These are phyloP conservation scores for Eupithecia exiguata DNA, from an alignment of 2,888 invertebrate species.

Conservation along the genomic window DNA sequence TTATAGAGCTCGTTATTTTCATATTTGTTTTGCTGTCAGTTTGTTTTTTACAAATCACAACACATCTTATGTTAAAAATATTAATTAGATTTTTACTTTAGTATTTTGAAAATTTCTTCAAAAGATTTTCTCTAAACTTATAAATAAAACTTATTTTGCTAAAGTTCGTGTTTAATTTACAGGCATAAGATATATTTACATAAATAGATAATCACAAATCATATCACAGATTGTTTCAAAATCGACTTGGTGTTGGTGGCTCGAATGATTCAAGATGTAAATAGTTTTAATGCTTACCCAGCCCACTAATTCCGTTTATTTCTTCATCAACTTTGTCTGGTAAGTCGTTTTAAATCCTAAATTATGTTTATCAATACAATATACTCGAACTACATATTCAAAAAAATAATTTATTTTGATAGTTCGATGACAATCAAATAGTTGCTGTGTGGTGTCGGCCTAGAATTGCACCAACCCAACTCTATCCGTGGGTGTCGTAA, in stretches of 20 bases:
- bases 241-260: conserved; percentile 19
- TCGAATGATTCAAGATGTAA: conserved; percentile 21
- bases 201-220: conserved; percentile 40
- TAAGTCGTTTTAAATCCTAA: too few relatives aligned
- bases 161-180: conserved; percentile 4
- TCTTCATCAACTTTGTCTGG: too few relatives aligned
- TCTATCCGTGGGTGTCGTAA: too few relatives aligned
- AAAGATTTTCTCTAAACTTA: not conserved
- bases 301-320: not conserved
- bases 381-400: too few relatives aligned
- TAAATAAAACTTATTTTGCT: not conserved
- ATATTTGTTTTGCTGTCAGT: not conserved
- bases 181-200: conserved; percentile 37
- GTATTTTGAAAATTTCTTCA: conserved; percentile 16
- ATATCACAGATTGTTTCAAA: conserved; percentile 30
- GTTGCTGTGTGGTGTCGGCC: too few relatives aligned
- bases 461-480: too few relatives aligned
- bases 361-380: too few relatives aligned
- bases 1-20: not conserved
- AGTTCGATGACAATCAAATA: too few relatives aligned
- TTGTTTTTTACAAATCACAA: not conserved
- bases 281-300: not conserved
- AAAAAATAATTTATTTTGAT: too few relatives aligned
- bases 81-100: not conserved
- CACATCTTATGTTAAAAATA: not conserved